Conservation (phyloP, 2,888 invertebrate species). For the Euspilapteryx auroguttella region DNA sequence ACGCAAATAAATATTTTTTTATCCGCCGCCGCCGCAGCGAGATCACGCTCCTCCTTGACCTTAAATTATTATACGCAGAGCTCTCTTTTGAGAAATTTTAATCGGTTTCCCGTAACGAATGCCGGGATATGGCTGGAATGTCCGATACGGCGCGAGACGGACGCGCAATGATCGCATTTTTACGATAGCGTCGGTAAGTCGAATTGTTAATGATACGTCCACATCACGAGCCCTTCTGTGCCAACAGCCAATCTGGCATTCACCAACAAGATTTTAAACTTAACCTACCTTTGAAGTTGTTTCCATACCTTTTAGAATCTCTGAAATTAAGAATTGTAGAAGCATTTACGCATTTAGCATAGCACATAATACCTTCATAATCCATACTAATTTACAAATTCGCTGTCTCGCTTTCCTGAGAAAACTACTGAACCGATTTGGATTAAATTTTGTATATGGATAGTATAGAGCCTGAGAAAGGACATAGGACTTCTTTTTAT, state of each 20-base stretch:
- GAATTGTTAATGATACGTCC: conserved; percentile 32
- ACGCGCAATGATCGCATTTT: conserved; percentile 22
- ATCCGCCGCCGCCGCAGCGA: conserved; percentile 33
- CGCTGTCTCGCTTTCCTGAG: too few relatives aligned
- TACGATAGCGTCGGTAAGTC: conserved; percentile 26
- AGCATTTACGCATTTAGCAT: too few relatives aligned
- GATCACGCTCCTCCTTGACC: conserved; percentile 50
- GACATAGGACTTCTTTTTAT: too few relatives aligned
- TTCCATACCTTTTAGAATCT: too few relatives aligned
- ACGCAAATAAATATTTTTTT: conserved; percentile 61
- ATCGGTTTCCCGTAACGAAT: conserved; percentile 30
- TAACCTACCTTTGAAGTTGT: too few relatives aligned
- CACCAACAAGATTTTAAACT: too few relatives aligned
- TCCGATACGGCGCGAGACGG: conserved; percentile 15
- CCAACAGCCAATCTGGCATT: not conserved
- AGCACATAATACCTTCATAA: too few relatives aligned
- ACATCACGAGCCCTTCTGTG: not conserved
- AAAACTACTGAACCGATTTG: too few relatives aligned
- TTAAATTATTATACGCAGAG: conserved; percentile 42
- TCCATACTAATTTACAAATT: too few relatives aligned
- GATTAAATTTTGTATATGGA: too few relatives aligned
- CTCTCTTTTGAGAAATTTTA: conserved; percentile 39
- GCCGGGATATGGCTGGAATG: conserved; percentile 16
- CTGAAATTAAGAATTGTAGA: too few relatives aligned
- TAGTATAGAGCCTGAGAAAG: too few relatives aligned